Conservation (phyloP, 2,113 vertebrate species). For the Lepidothrix coronata region DNA sequence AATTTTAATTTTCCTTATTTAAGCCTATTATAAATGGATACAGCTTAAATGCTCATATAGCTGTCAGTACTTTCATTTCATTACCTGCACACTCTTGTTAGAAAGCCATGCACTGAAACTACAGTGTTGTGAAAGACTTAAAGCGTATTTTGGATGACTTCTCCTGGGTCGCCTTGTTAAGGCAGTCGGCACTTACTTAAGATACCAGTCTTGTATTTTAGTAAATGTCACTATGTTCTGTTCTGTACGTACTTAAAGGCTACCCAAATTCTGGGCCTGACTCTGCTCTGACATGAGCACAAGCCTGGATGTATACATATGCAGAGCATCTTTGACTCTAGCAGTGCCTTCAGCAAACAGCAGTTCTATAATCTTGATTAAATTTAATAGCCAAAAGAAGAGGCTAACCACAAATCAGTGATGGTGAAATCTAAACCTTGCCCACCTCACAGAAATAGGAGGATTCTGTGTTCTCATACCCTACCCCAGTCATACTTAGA, state of each 20-base stretch:
- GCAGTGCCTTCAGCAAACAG: neutral
- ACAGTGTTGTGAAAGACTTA: neutral
- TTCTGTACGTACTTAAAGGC: neutral
- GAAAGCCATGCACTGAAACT: neutral
- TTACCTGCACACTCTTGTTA: neutral
- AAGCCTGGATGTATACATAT: neutral
- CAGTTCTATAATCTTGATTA: slow-evolving; percentile 17
- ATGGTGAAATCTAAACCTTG: slow-evolving; percentile 18
- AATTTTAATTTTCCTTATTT: slow-evolving; percentile 40
- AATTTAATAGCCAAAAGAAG: slow-evolving; percentile 43
- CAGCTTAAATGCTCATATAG: neutral
- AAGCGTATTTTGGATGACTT: neutral
- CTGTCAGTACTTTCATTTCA: slow-evolving; percentile 37
- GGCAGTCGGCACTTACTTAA: neutral
- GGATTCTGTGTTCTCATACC: slow-evolving; percentile 36
- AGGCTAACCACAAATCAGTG: slow-evolving; percentile 25
- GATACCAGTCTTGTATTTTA: neutral
- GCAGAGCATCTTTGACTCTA: neutral
- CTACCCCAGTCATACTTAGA: slow-evolving; percentile 8
- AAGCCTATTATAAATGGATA: neutral
- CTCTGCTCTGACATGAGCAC: neutral
- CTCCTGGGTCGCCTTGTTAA: neutral
- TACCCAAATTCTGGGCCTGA: neutral
- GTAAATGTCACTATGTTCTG: neutral
- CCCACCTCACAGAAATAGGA: slow-evolving; percentile 37